These are phyloP conservation scores for Neodiprion lecontei DNA, from an alignment of 1,140 invertebrate genomes.

Conservation along the genomic window DNA sequence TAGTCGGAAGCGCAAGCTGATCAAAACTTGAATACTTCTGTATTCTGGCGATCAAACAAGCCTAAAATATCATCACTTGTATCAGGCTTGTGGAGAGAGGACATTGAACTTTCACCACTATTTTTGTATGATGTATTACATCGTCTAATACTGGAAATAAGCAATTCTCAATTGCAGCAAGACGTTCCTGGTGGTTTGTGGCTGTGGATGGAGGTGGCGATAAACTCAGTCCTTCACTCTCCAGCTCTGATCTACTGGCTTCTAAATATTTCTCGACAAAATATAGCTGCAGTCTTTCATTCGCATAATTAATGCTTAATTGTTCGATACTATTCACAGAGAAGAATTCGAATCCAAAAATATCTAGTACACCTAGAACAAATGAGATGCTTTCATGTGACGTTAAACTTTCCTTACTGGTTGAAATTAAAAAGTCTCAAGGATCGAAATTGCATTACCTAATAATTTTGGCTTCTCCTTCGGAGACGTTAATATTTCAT, in stretches of 20 bases:
- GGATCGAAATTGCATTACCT: conserved; percentile 33
- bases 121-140: conserved; percentile 36
- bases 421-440: conserved; percentile 6
- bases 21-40: conserved; percentile 34
- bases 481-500: conserved; percentile 33
- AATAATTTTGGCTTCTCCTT: conserved; percentile 37
- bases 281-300: conserved; percentile 72
- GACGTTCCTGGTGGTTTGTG: conserved; percentile 65
- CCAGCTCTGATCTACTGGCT: conserved; percentile 66
- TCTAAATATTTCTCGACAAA: conserved; percentile 73
- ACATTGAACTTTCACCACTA: not conserved
- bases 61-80: conserved; percentile 26
- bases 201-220: conserved; percentile 31
- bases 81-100: not conserved
- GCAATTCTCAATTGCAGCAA: conserved; percentile 54
- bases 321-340: conserved; percentile 76
- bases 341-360: conserved; percentile 78
- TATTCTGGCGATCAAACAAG: conserved; percentile 36
- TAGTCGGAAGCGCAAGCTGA: conserved; percentile 34
- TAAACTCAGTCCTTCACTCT: conserved; percentile 65
- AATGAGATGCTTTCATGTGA: conserved; percentile 2
- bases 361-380: conserved; percentile 64
- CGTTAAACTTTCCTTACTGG: not conserved
- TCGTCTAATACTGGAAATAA: conserved; percentile 58
- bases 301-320: conserved; percentile 79